Evolutionary conservation across 2,888 invertebrate genomes (phyloP).

Genomic region (Lepas anatifera): DNA sequence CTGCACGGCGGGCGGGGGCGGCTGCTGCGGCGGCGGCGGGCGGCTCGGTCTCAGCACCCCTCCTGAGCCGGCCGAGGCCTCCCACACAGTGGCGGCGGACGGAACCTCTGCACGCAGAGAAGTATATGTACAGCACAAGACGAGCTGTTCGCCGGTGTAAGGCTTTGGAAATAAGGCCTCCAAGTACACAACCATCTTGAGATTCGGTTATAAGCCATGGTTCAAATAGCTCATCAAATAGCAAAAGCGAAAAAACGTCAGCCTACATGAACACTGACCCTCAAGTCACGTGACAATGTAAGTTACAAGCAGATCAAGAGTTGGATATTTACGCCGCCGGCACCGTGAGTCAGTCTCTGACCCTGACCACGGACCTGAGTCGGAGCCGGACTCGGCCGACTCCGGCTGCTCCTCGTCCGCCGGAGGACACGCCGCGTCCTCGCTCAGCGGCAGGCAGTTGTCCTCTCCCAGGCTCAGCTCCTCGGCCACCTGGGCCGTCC

Average conservation of each 20-base stretch:
- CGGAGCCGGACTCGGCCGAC: neutral
- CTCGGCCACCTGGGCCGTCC: conserved; percentile 66
- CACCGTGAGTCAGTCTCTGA: too few relatives aligned
- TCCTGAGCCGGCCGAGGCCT: neutral
- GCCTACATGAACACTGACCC: too few relatives aligned
- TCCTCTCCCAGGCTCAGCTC: conserved; percentile 74
- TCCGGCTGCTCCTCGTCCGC: neutral
- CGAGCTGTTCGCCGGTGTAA: too few relatives aligned
- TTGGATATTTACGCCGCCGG: too few relatives aligned
- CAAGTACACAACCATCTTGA: too few relatives aligned
- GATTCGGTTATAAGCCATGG: too few relatives aligned
- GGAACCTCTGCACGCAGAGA: neutral
- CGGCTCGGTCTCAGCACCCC: neutral
- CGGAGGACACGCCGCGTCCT: conserved; percentile 13
- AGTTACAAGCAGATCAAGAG: too few relatives aligned
- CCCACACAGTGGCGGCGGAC: neutral
- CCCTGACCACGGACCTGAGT: neutral
- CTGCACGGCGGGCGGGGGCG: neutral
- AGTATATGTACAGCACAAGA: too few relatives aligned
- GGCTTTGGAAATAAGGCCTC: too few relatives aligned
- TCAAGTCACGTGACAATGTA: too few relatives aligned
- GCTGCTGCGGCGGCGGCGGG: neutral
- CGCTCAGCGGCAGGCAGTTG: conserved; percentile 60
- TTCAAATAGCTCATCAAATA: too few relatives aligned
- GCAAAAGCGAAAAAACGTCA: too few relatives aligned